Evolutionary conservation across 2,113 vertebrate species (phyloP).

Genomic region (Australoheros scitulus): DNA sequence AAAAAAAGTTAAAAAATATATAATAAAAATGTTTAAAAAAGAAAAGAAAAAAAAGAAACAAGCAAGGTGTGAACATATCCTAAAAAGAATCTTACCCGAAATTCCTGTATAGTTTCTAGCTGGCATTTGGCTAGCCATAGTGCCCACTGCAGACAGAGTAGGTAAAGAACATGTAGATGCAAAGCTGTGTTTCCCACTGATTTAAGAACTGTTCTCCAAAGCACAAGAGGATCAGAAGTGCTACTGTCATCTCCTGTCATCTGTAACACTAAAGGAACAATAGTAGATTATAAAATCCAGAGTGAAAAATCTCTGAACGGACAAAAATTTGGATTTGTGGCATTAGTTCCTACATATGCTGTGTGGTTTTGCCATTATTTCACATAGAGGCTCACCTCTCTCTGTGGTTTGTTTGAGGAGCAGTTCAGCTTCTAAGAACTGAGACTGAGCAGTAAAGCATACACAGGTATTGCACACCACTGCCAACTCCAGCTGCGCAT

Average conservation of each 20-base stretch:
- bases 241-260: not conserved
- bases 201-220: conserved; percentile 70
- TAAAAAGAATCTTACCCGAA: conserved; percentile 49
- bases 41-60: not conserved
- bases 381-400: conserved; percentile 66
- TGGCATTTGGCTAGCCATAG: conserved; percentile 72
- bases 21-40: too few relatives aligned
- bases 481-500: conserved; percentile 71
- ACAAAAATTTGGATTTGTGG: not conserved
- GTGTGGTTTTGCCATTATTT: not conserved
- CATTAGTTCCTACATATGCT: not conserved
- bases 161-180: conserved; percentile 34
- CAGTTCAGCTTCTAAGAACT: conserved; percentile 59
- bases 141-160: conserved; percentile 79
- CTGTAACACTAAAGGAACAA: conserved; percentile 63
- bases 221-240: not conserved
- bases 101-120: conserved; percentile 60
- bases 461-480: conserved; percentile 75
- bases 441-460: conserved; percentile 56
- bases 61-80: not conserved
- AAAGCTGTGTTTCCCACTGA: conserved; percentile 37
- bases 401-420: conserved; percentile 59
- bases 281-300: not conserved
- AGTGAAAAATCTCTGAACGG: not conserved
- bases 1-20: too few relatives aligned